Percentiles rank a stretch among this genome's conserved stretches.
phyloP scores from a whole-genome alignment of 1,140 invertebrate species.

The Drosophila fuyamai region DNA sequence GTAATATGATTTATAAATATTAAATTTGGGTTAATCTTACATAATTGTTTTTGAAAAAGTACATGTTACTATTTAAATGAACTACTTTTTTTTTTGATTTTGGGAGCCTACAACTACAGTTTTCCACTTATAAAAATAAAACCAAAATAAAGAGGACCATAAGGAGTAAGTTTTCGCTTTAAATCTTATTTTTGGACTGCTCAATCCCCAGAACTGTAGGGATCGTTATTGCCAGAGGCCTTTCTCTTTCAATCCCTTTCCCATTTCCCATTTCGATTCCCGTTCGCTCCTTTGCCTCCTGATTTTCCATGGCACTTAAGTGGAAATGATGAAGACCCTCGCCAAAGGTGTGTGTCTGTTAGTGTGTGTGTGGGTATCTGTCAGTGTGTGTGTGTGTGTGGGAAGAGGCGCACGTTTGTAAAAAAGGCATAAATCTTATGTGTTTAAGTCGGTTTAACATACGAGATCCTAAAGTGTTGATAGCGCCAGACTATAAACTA shows the following conservation, averaged over 20 bases:
- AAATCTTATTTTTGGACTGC: conserved; percentile 20
- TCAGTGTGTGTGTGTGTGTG: conserved; percentile 8
- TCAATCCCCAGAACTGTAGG: conserved; percentile 22
- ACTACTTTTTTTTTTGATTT: too few species aligned
- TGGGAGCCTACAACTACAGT: too few species aligned
- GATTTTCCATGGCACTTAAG: conserved; percentile 49
- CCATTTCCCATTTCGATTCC: conserved; percentile 14
- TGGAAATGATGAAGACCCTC: conserved; percentile 57
- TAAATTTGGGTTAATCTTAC: too few species aligned
- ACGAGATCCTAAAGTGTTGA: conserved; percentile 69
- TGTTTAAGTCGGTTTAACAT: conserved; percentile 69
- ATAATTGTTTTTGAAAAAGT: too few species aligned
- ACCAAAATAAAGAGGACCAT: not conserved
- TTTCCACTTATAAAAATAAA: not conserved
- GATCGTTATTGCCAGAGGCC: conserved; percentile 16
- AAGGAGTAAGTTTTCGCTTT: not conserved
- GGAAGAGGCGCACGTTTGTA: conserved; percentile 41
- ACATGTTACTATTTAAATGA: too few species aligned
- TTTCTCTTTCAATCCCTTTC: not conserved
- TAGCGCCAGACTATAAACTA: conserved; percentile 68
- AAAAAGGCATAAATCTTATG: conserved; percentile 67
- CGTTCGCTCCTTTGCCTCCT: conserved; percentile 11
- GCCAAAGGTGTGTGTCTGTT: conserved; percentile 7
- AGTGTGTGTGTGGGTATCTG: not conserved
- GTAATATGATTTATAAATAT: too few species aligned